A percentile compares a stretch with the other conserved stretches of the same genome.
These are phyloP conservation scores for Dipodomys merriami DNA, from an alignment of 2,113 vertebrate genomes.

Conservation along the genomic window DNA sequence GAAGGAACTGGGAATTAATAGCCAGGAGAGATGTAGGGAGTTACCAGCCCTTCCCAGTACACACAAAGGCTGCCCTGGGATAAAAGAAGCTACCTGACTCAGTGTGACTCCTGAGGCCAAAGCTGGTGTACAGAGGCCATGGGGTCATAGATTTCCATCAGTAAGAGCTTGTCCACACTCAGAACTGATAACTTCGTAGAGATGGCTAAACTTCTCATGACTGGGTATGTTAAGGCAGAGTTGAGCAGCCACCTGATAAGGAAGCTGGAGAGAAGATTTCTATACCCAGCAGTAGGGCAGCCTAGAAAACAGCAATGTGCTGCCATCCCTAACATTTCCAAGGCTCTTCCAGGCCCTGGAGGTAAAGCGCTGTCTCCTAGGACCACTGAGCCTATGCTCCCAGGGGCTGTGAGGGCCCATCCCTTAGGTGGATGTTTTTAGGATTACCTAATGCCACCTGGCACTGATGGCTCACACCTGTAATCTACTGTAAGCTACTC, in stretches of 20 bases:
- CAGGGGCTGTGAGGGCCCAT: background rate
- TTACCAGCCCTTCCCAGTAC: background rate
- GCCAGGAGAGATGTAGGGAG: background rate
- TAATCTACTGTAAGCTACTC: no score
- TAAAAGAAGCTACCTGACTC: background rate
- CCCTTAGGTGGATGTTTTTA: rapidly evolving
- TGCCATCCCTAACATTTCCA: background rate
- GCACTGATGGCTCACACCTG: background rate
- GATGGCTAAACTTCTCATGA: background rate
- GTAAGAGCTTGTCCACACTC: background rate
- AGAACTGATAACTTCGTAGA: background rate
- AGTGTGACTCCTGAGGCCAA: background rate
- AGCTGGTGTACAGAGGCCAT: background rate
- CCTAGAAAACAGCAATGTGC: background rate
- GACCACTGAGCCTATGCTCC: background rate
- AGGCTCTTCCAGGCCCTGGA: background rate
- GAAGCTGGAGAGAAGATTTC: background rate
- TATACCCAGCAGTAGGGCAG: rapidly evolving
- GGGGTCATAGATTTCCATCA: no score
- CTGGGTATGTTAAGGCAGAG: background rate
- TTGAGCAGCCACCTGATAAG: background rate
- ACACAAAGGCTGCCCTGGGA: background rate
- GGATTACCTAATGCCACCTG: background rate
- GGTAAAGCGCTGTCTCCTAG: background rate
- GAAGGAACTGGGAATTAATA: background rate